These are phyloP conservation scores for Steatocranus sp. DNA, from an alignment of 2,797 vertebrate genomes.

Conservation along the genomic window DNA sequence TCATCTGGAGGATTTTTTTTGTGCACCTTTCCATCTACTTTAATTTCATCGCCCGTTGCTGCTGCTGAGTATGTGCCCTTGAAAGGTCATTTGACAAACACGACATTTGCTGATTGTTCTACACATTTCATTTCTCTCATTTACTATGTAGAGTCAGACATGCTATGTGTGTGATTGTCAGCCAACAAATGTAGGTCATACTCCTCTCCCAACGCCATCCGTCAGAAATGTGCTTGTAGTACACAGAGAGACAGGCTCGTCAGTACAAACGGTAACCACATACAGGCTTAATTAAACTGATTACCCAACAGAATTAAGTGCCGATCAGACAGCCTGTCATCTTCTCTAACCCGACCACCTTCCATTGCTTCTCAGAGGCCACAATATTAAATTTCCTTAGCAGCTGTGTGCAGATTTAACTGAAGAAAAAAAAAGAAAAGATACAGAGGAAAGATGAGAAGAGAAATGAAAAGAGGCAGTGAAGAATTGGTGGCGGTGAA, in stretches of 20 bases:
- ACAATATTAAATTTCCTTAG: constrained; percentile 11
- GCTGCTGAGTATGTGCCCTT: constrained; percentile 9
- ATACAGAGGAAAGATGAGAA: neutral
- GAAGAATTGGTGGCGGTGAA: constrained; percentile 17
- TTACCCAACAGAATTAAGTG: constrained; percentile 63
- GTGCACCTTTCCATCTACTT: neutral
- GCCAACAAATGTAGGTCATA: constrained; percentile 43
- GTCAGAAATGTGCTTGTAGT: constrained; percentile 38
- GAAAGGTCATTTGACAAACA: constrained; percentile 26
- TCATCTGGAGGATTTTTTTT: neutral
- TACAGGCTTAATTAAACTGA: constrained; percentile 63
- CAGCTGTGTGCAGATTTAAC: constrained; percentile 7
- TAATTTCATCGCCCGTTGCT: neutral
- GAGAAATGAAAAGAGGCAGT: constrained; percentile 28
- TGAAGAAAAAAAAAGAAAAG: neutral
- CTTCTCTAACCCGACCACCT: neutral
- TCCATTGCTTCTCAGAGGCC: neutral
- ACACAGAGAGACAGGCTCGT: constrained; percentile 20
- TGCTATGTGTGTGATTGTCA: constrained; percentile 2
- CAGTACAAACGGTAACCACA: constrained; percentile 23
- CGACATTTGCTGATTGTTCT: constrained; percentile 9
- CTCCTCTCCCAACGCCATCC: constrained; percentile 42
- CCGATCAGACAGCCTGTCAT: constrained; percentile 37
- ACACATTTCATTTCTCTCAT: constrained; percentile 3
- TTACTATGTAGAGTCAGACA: neutral